These are phyloP conservation scores for Globicephala melas DNA, from an alignment of 2,113 vertebrate genomes.

Conservation along the genomic window DNA sequence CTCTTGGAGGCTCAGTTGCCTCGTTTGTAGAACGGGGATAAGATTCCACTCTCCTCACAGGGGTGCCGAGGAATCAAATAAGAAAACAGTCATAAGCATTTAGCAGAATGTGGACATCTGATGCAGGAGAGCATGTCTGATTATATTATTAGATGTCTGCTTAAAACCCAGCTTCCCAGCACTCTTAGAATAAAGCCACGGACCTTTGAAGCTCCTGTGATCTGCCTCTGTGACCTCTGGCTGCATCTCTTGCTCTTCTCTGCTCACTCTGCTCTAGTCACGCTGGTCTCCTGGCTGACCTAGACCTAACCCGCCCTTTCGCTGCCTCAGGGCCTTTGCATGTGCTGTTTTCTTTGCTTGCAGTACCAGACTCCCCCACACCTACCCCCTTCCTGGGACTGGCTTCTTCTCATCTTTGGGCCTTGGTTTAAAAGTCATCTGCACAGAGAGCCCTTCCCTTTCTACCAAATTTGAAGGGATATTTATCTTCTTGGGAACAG, in stretches of 20 bases:
- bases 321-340: not conserved
- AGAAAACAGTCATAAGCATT: not conserved
- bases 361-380: accelerated
- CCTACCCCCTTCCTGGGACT: no score
- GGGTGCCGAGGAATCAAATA: not conserved
- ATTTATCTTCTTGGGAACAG: not conserved
- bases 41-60: accelerated
- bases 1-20: not conserved
- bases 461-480: not conserved
- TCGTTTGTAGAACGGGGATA: not conserved
- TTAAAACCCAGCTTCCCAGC: not conserved
- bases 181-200: accelerated
- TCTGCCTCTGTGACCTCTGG: not conserved
- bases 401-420: not conserved
- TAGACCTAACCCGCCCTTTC: not conserved
- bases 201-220: not conserved
- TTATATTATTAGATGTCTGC: no score
- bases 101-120: not conserved
- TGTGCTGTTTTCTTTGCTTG: not conserved
- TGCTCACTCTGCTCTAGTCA: accelerated
- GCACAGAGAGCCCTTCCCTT: not conserved
- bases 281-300: not conserved
- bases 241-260: not conserved
- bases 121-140: accelerated
- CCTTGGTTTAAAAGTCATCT: not conserved